A percentile compares a stretch with the other conserved stretches of the same genome.
Evolutionary conservation across 2,113 vertebrate species (phyloP).

Genomic region (Scolopax mira): DNA sequence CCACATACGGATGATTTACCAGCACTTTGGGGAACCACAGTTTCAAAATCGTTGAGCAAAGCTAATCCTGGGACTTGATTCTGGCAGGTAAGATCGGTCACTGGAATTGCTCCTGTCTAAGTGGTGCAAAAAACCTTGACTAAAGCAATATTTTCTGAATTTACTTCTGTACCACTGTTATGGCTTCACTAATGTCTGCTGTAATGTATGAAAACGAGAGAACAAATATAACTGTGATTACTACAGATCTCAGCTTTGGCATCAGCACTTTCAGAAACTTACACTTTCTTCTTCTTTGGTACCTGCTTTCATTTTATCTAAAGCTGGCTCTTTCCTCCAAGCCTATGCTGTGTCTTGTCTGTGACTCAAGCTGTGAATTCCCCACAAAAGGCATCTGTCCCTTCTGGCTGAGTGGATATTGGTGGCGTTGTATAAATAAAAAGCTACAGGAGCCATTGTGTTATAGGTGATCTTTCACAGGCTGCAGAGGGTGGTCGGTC

Average conservation of each 20-base stretch:
- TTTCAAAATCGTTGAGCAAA: background rate
- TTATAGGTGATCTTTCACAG: background rate
- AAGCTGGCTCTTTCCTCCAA: background rate
- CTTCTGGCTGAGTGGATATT: background rate
- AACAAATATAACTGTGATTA: background rate
- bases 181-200: background rate
- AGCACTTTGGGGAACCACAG: background rate
- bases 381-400: background rate
- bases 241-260: background rate
- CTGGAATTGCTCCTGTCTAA: slow-evolving; percentile 7
- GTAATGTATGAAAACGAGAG: background rate
- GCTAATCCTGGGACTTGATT: background rate
- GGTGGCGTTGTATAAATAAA: background rate
- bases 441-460: background rate
- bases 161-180: background rate
- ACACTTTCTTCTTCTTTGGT: background rate
- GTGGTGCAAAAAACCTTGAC: slow-evolving; percentile 7
- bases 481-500: background rate
- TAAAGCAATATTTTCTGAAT: slow-evolving; percentile 16
- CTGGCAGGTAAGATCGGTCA: slow-evolving; percentile 3
- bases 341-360: background rate
- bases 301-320: background rate
- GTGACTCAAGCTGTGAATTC: background rate
- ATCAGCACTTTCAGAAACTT: background rate
- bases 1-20: slow-evolving; percentile 2